Evolutionary conservation across 1,140 invertebrate species (phyloP).

Genomic region (Gonatopus flavifemur): DNA sequence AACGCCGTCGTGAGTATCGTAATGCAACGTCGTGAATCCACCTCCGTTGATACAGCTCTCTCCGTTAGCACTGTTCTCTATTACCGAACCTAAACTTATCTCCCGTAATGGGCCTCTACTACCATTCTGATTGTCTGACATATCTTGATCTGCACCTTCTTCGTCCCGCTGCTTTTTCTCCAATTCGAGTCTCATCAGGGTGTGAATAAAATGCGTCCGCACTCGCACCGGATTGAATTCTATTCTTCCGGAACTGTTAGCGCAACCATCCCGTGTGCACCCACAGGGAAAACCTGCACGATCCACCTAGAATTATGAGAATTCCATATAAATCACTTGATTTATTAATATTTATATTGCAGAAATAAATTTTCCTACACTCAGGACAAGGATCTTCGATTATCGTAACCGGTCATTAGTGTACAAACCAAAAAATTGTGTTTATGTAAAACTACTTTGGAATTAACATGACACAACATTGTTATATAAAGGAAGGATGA

Average conservation of each 20-base stretch:
- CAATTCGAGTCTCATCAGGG: conserved; percentile 90
- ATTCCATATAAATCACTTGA: no score
- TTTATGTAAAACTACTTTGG: no score
- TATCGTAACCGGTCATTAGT: no score
- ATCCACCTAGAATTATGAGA: conserved; percentile 77
- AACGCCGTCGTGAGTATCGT: conserved; percentile 44
- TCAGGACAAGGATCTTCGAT: no score
- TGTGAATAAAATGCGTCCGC: conserved; percentile 96
- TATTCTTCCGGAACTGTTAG: conserved; percentile 87
- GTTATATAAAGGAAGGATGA: no score
- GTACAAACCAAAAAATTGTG: no score
- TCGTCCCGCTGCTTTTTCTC: conserved; percentile 75
- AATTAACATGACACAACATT: no score
- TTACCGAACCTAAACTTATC: conserved; percentile 58
- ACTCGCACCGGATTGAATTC: conserved; percentile 96
- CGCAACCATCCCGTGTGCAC: conserved; percentile 91
- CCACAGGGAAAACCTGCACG: conserved; percentile 95
- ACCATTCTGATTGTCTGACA: conserved; percentile 29
- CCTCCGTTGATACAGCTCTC: conserved; percentile 62
- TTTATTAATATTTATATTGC: no score
- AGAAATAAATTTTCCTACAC: no score
- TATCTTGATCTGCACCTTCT: conserved; percentile 27
- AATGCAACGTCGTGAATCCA: conserved; percentile 69
- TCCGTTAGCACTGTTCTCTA: conserved; percentile 55
- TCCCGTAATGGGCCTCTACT: conserved; percentile 54